Base-by-base conservation (phyloP, 1,140 invertebrate genomes). In the Oryzaephilus surinamensis region DNA sequence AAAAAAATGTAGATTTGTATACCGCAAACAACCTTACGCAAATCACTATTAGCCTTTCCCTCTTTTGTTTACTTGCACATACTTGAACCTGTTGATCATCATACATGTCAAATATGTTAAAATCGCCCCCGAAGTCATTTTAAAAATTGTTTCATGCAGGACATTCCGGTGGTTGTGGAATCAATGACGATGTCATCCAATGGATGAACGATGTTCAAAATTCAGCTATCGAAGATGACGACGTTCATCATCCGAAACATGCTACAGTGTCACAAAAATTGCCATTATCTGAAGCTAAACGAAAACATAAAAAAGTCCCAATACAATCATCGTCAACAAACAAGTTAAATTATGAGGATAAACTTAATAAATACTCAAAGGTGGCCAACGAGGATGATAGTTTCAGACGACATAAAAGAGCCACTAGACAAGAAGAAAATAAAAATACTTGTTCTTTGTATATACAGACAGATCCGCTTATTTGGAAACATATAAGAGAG, bases 391-490 rank as follows among this genome's bases (percentile, higher is more conserved):
- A 71, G 37, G 63, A 61, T 43, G 62, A 63, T 41, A 66, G 71
- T 46, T n/a, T n/a, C n/a, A 57, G 45, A 18, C 60, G 68, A 20
- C 41, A 45, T 32, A 55, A 46, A 38, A 46, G 58, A 32, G 57
- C 55, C 14, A 49, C 55, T 7, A 30, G 48, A 41, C 46, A 45
- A 23, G 77, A 79, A 50, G 77, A 81, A 52, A 79, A 80, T 55
- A 77, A 74, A 43, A 88, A 87, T 60, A 88, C 84, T 16, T 97
- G 93, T 63, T 92, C 89, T 18, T 74, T 98, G 10, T 97, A 91
- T 61, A 92, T 99, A 61, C 91, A 97, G 66, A 96, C 95, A 7
- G 95, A 99, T 74, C 93, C 94, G 43, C 79, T 95, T 40, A 85
- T 99, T 56, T 99, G 93, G 90, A 77, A 81, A 52, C 88, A 96